Evolutionary conservation across 30 jellyfish, hydroid and myxozoan species (phyloP).

Genomic region (Nemopilema nomurai): DNA sequence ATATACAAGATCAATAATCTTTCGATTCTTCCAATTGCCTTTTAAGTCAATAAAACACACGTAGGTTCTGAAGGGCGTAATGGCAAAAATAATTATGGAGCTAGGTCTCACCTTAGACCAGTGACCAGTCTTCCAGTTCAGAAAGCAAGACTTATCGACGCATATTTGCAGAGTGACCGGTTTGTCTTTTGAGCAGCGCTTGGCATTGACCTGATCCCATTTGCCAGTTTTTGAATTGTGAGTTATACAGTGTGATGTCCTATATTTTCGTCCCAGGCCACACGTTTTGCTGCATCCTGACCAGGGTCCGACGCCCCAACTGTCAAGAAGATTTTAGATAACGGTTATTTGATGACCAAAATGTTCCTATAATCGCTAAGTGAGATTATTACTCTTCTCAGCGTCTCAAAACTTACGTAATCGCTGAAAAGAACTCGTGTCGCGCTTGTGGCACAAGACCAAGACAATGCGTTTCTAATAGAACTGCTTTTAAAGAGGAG

Average conservation of each 20-base stretch:
- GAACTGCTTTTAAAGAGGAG: no score
- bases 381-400: no score
- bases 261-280: slow-evolving; percentile 80
- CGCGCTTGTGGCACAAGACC: no score
- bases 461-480: no score
- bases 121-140: slow-evolving; percentile 77
- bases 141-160: slow-evolving; percentile 80
- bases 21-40: no score
- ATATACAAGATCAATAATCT: no score
- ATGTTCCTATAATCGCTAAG: no score
- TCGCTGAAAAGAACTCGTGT: no score
- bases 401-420: no score
- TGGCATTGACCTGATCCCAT: slow-evolving; percentile 43
- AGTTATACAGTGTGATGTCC: slow-evolving; percentile 60
- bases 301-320: slow-evolving; percentile 90
- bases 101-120: slow-evolving; percentile 88
- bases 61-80: no score
- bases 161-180: slow-evolving; percentile 91
- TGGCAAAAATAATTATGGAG: not conserved
- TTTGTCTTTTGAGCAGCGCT: slow-evolving; percentile 73
- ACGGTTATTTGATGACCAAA: not conserved
- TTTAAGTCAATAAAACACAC: no score
- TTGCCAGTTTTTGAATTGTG: slow-evolving; percentile 61
- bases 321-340: not conserved
- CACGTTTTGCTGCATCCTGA: slow-evolving; percentile 83